A percentile compares a stretch with the other conserved stretches of the same genome.
phyloP scores from a whole-genome alignment of 2,113 vertebrate genomes.

The Lates calcarifer region DNA sequence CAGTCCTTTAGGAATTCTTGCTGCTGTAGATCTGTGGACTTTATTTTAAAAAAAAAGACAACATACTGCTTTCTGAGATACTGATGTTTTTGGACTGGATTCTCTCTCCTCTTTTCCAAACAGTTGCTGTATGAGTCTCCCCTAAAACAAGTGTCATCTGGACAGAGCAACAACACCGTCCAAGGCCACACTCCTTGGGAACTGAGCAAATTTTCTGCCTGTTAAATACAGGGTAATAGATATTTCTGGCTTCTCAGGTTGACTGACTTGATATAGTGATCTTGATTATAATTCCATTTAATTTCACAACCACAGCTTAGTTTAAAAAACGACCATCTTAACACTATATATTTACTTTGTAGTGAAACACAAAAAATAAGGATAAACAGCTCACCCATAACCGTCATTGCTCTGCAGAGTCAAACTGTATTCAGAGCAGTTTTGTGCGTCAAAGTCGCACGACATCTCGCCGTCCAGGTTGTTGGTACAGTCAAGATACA shows the following conservation, averaged over 20 bases:
- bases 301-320: background rate
- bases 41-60: background rate
- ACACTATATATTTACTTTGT: background rate
- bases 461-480: constrained; percentile 23
- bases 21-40: background rate
- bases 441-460: constrained; percentile 58
- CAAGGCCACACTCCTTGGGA: background rate
- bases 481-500: constrained; percentile 63
- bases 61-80: constrained; percentile 49
- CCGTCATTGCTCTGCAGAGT: rapidly evolving
- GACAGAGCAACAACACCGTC: constrained; percentile 56
- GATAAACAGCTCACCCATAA: background rate
- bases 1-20: too few relatives aligned
- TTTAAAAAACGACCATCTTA: background rate
- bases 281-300: too few relatives aligned
- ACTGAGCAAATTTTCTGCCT: background rate
- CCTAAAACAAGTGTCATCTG: rapidly evolving
- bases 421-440: constrained; percentile 66
- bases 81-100: background rate
- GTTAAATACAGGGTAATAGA: background rate
- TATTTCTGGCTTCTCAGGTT: background rate
- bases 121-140: background rate
- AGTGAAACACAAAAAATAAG: background rate
- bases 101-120: constrained; percentile 14
- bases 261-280: too few relatives aligned